Conservation (phyloP, 2,888 invertebrate genomes). For the Cordilura impudica region DNA sequence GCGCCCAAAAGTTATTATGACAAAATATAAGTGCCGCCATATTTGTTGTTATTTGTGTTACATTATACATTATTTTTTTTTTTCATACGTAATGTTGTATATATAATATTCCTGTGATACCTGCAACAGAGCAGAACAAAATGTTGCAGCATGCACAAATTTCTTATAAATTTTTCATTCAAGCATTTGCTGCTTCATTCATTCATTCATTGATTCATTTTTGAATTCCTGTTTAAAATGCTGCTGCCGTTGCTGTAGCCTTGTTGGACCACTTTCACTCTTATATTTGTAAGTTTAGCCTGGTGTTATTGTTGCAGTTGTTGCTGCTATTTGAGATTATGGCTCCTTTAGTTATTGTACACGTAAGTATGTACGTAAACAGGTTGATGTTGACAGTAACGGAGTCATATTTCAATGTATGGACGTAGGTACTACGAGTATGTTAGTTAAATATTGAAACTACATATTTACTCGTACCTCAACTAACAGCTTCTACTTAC, state of each 20-base stretch:
- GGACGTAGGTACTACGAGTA: background rate
- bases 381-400: constrained; percentile 8
- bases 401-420: constrained; percentile 30
- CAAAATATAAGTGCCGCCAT: too few relatives aligned
- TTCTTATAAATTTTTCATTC: background rate
- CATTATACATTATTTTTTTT: too few relatives aligned
- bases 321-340: background rate
- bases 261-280: constrained; percentile 55
- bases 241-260: too few relatives aligned
- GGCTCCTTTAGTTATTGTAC: background rate
- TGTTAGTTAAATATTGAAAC: background rate
- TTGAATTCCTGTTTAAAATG: too few relatives aligned
- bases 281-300: constrained; percentile 31
- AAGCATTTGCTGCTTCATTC: too few relatives aligned
- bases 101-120: background rate
- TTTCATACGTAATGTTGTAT: too few relatives aligned
- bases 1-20: too few relatives aligned
- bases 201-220: too few relatives aligned
- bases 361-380: background rate
- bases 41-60: too few relatives aligned
- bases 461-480: too few relatives aligned
- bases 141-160: background rate
- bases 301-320: constrained; percentile 4
- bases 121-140: background rate
- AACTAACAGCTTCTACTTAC: too few relatives aligned